Base-by-base conservation (phyloP, 2,797 vertebrate genomes). In the Meda fulgida region DNA sequence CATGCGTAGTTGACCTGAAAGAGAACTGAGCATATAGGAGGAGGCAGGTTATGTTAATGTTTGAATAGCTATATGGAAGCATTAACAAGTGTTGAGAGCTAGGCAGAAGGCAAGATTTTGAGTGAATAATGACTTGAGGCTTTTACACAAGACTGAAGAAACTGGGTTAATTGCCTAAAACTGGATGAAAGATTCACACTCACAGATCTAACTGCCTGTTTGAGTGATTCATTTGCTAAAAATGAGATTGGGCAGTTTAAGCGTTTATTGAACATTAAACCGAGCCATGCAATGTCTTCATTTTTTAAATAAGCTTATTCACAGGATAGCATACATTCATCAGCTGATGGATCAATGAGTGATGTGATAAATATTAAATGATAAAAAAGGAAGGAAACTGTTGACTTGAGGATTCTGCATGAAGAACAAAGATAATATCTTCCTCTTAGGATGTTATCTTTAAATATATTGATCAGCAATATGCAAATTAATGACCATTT, bases 131-230 rank as follows among this genome's bases (percentile, higher is more conserved):
- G 16, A 70, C 14, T 55, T 55, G 4, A 69, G 79, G 79, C 66
- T 70, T 40, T 65, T n/a, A n/a, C 53, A 53, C 51, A 53, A 76
- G 21, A 58, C 51, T 77, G 31, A 77, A 77, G 7, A 38, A 77
- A 77, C 75, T 77, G 34, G 34, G 75, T 77, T 77, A 77, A 77
- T 77, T 77, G 75, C 34, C 34, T 58, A 55, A 77, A 77, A 77
- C 75, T 58, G 75, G 23, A 58, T 58, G 75, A 77, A 77, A 77
- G 75, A 77, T 77, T 58, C 75, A 58, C 21, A 5, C 34, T 80
- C 43, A n/a, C 65, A 69, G 65, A 80, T 69, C 31, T 53, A 10
- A 53, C 65, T 53, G 78, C 23, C 78, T 69, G 13, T 66, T 58
- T 77, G 75, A 66, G 78, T 34, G 40, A 80, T 67, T 43, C 29